Evolutionary conservation across 1,140 invertebrate species (phyloP), one percentile per base, ranked within the genome.

Genomic region (Philotrypesis tridentata): DNA sequence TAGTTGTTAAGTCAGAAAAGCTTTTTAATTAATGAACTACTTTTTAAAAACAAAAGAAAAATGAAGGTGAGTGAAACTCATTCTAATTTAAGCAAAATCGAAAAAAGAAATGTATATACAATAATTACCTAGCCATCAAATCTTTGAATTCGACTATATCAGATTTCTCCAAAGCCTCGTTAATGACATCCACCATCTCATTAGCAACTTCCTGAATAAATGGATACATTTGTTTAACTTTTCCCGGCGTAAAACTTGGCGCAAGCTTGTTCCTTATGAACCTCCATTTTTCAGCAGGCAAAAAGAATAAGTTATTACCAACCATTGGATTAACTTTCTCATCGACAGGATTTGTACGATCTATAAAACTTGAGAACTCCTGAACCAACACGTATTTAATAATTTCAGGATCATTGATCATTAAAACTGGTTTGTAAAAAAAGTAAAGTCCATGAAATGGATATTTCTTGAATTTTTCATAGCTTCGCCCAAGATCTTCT

Each of bases 221-320:
- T 5, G 84, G 83, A 21, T 93, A 93, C 93, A 94, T 94, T 3
- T 84, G 87, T 86, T 93, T 94, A 48, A 94, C 87, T 89, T 94
- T 94, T 3, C 91, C 92, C 3, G 93, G 90, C 3, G 93, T 93
- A 82, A 95, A 95, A 4, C 92, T 91, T 0, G 94, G 93, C 0
- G 92, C 91, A 17, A 95, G 79, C 74, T 93, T 93, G 0, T 87
- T 82, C 63, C 94, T 89, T 1, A 94, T 78, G 60, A 87, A 88
- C 60, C 90, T 92, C 94, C 94, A 94, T 82, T 92, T 84, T 43
- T 92, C 87, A 0, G 89, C 90, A 33, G 88, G 86, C 65, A 92
- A 70, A 14, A 89, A 84, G 55, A 94, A 92, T 31, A 95, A 86
- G 82, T 94, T 92, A 11, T 92, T 91, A 33, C 91, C 91, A 0